Conservation (phyloP, 2,888 invertebrate species). For the Lochmaea crataegi region DNA sequence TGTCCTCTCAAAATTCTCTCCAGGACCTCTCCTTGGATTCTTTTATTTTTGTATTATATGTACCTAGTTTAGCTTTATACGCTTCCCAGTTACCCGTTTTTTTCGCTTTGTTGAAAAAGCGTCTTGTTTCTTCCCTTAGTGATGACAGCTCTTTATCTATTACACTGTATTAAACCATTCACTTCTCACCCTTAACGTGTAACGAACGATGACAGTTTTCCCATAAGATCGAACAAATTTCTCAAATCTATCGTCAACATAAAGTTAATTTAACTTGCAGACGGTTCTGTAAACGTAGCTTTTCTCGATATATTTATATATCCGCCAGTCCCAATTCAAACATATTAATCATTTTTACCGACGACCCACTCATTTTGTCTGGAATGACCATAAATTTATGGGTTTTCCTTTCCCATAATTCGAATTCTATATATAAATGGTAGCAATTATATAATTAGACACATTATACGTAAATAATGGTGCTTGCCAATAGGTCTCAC, state of each 20-base stretch:
- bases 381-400: slow-evolving; percentile 25
- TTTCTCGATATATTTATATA: not conserved
- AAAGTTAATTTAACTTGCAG: not conserved
- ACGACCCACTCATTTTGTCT: slow-evolving; percentile 18
- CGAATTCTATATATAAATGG: slow-evolving; percentile 25
- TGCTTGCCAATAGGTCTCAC: slow-evolving; percentile 27
- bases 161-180: too few relatives aligned
- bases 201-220: too few relatives aligned
- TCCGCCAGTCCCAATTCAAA: slow-evolving; percentile 12
- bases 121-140: too few relatives aligned
- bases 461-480: slow-evolving; percentile 34
- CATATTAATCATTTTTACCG: slow-evolving; percentile 33
- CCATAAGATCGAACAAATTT: too few relatives aligned
- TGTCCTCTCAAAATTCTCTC: too few relatives aligned
- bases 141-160: too few relatives aligned
- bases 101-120: too few relatives aligned
- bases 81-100: too few relatives aligned
- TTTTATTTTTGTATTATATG: too few relatives aligned
- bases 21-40: too few relatives aligned
- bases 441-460: slow-evolving; percentile 33
- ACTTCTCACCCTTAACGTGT: too few relatives aligned
- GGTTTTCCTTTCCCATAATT: slow-evolving; percentile 17
- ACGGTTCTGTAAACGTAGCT: not conserved
- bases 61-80: too few relatives aligned
- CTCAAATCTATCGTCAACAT: not conserved